Evolutionary conservation across 2,797 vertebrate species (phyloP).

Genomic region (Ctenopoma multispine): DNA sequence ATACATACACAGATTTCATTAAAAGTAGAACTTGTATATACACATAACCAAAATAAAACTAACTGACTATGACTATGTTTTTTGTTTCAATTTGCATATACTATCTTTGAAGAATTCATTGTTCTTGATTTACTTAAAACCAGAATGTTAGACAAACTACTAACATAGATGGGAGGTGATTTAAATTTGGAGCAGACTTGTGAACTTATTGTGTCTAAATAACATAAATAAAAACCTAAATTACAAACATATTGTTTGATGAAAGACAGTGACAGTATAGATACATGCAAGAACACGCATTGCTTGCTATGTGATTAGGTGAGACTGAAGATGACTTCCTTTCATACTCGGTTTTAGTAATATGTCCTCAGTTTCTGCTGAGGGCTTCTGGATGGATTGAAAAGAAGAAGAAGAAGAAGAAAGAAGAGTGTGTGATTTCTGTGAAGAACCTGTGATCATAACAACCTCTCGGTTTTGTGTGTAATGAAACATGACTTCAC

Average conservation of each 20-base stretch:
- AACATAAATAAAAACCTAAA: too few species aligned
- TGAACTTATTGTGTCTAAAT: background rate
- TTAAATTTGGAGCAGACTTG: background rate
- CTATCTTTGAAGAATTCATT: background rate
- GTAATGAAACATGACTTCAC: too few species aligned
- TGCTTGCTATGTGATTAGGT: background rate
- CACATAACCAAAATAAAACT: conserved; percentile 1
- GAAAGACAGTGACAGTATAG: too few species aligned
- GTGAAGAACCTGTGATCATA: too few species aligned
- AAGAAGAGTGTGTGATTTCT: too few species aligned
- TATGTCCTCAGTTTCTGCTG: too few species aligned
- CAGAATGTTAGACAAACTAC: background rate
- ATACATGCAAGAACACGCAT: background rate
- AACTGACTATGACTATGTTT: conserved; percentile 13
- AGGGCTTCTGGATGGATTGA: too few species aligned
- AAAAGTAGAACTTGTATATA: conserved; percentile 31
- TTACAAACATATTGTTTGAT: too few species aligned
- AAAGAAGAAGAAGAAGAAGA: too few species aligned
- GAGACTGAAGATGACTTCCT: background rate
- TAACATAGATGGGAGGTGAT: background rate
- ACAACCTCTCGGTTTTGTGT: too few species aligned
- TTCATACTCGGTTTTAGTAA: background rate
- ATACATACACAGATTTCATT: conserved; percentile 5
- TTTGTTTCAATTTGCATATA: conserved; percentile 15
- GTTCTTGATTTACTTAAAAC: background rate